Evolutionary conservation across 2,113 vertebrate species (phyloP).

Genomic region (Bothrops jararaca): DNA sequence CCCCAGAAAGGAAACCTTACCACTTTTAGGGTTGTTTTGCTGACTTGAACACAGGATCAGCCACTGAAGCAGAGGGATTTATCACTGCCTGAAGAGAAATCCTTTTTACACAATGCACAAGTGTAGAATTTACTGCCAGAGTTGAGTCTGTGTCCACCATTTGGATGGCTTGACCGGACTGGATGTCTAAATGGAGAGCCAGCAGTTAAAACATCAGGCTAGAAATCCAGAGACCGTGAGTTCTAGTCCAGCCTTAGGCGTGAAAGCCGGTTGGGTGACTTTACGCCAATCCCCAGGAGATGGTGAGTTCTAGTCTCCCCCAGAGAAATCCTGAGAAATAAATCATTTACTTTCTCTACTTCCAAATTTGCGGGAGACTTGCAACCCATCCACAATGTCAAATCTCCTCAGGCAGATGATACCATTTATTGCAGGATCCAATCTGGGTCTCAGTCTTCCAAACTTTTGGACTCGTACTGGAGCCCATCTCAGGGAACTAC

Average conservation of each 20-base stretch:
- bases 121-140: not conserved
- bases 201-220: not conserved
- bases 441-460: no score
- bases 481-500: no score
- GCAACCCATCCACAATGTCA: not conserved
- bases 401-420: not conserved
- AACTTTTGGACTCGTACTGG: no score
- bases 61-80: not conserved
- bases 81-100: not conserved
- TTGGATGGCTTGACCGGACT: not conserved
- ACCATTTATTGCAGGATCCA: not conserved
- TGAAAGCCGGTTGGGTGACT: not conserved
- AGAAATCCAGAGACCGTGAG: not conserved
- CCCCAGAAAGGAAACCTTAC: not conserved
- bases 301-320: no score
- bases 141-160: not conserved
- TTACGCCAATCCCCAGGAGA: no score
- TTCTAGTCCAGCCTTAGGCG: not conserved
- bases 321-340: not conserved
- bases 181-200: not conserved
- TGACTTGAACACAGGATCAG: not conserved
- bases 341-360: not conserved
- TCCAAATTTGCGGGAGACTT: not conserved
- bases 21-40: not conserved
- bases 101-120: not conserved